phyloP scores from a whole-genome alignment of 1,140 invertebrate species.

The Archivesica marissinica region DNA sequence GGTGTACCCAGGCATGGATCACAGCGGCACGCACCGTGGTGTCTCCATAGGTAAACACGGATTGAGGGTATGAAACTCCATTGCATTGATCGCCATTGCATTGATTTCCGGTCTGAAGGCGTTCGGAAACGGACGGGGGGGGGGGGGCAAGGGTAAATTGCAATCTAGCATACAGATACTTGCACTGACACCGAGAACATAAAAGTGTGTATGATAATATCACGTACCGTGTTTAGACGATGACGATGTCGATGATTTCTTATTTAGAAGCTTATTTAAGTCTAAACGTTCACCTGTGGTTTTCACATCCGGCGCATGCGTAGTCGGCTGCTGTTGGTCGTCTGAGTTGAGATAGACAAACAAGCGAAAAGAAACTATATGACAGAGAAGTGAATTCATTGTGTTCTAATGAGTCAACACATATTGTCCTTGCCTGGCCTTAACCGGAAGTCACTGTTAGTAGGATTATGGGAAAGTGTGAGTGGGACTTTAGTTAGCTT shows the following conservation, averaged over 20 bases:
- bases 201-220: no score
- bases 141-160: no score
- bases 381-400: conserved; percentile 58
- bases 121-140: no score
- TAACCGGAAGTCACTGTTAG: conserved; percentile 34
- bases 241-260: conserved; percentile 50
- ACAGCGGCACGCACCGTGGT: no score
- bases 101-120: no score
- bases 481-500: no score
- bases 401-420: conserved; percentile 40
- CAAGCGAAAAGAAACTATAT: conserved; percentile 91
- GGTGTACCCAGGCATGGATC: no score
- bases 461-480: conserved; percentile 20
- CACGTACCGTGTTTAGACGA: conserved; percentile 53
- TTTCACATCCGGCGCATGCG: conserved; percentile 56
- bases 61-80: no score
- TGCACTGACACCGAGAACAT: no score
- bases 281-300: conserved; percentile 58
- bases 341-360: conserved; percentile 92
- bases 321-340: conserved; percentile 80
- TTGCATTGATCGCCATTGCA: no score
- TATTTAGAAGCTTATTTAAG: conserved; percentile 45
- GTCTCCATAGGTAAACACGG: no score
- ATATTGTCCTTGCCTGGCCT: conserved; percentile 59
- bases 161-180: no score